Base-by-base conservation (phyloP, 2,888 invertebrate species). In the Lithophane leautieri region DNA sequence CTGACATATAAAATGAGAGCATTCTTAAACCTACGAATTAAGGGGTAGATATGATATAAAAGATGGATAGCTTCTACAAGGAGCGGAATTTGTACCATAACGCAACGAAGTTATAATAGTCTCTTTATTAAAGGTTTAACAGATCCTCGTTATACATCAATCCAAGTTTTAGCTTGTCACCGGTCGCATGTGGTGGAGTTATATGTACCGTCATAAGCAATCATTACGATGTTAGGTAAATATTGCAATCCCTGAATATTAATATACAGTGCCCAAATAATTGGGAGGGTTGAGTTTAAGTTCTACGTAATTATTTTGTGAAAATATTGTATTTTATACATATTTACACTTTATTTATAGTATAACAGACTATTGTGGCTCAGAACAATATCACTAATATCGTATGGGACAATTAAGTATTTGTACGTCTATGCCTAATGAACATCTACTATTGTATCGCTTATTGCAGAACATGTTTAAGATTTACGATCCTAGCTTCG, bases 1-100 rank as follows among this genome's bases (percentile, higher is more conserved):
- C 42, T 80, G 81, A 78, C 80, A 78, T 81, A 66, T 78, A 81
- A 78, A 78, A 74, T 78, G 78, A 78, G 75, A 78, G 75, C 78
- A 78, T 78, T 78, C 78, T 80, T 73, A 62, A 56, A 66, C 54
- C 81, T 81, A 78, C 78, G 22, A 61, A 54, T 28, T 42, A 66
- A 81, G 61, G 58, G 74, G 54, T 54, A 67, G 52, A 50, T 44
- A 47, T 60, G 8, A 47, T 40, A 16, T 44, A 28, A 54, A 16
- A n/a, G 19, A 28, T 54, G 12, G 44, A 79, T 34, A 54, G 8
- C 56, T 62, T 8, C 40, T 8, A 19, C 6, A 28, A 54, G 16
- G 9, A 61, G 12, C 22, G 3, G 9, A 44, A 25, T 50, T 25
- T 67, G 19, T 67, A 61, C 14, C n/a, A 61, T 19, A 12, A 19